Conservation (phyloP, 2,113 vertebrate genomes). For the Alethe castanea region DNA sequence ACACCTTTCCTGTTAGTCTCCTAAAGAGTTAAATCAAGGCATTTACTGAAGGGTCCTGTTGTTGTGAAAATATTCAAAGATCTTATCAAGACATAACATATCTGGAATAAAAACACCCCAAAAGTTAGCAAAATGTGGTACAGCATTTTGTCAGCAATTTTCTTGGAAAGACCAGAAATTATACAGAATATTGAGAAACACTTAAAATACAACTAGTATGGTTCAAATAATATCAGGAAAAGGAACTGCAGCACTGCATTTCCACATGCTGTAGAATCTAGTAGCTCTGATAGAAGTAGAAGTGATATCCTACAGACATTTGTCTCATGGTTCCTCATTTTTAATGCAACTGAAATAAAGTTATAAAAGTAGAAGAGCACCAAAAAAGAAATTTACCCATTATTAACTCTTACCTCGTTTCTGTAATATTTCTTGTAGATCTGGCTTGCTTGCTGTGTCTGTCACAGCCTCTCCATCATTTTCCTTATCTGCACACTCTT, state of each 20-base stretch:
- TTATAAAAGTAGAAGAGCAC: background rate
- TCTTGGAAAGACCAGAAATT: background rate
- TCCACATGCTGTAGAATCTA: background rate
- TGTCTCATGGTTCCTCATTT: background rate
- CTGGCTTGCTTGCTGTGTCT: slow-evolving; percentile 75
- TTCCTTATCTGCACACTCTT: slow-evolving; percentile 72
- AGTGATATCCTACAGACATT: background rate
- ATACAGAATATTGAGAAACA: background rate
- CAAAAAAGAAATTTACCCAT: slow-evolving; percentile 74
- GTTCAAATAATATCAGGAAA: background rate
- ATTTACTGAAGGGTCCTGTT: background rate
- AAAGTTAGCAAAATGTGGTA: background rate
- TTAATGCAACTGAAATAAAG: background rate
- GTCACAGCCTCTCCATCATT: slow-evolving; percentile 66
- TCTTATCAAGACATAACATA: background rate
- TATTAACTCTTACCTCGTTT: slow-evolving; percentile 78
- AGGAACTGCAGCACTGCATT: background rate
- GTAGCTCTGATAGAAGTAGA: background rate
- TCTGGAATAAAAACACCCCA: background rate
- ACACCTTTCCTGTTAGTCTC: background rate
- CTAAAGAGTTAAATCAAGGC: background rate
- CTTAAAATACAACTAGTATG: background rate
- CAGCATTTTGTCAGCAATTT: background rate
- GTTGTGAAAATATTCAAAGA: background rate
- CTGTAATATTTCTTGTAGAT: slow-evolving; percentile 87